Base-by-base conservation (phyloP, 2,113 vertebrate genomes). In the Procavia capensis region DNA sequence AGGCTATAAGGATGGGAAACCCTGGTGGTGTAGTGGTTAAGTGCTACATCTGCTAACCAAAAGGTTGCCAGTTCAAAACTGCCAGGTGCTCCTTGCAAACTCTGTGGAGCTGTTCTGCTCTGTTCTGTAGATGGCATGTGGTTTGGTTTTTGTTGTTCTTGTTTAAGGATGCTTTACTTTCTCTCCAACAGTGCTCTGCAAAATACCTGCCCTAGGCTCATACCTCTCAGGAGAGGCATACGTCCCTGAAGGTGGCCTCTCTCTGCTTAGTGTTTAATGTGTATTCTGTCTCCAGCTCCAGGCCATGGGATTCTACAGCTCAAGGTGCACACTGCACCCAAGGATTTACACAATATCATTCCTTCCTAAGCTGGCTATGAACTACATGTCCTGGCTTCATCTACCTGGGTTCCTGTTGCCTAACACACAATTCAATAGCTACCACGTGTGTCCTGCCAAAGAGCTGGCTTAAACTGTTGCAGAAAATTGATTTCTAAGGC, bases 191-290 rank as follows among this genome's bases (percentile, higher is more conserved):
- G 20, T 3, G 25, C 39, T 61, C 29, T 45, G 63, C 66, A 7
- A 10, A 54, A 13, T 1, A 0, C 20, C 19, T 24, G 9, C 6
- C 31, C 4, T 27, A n/a, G n/a, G 17, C 7, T 29, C 7, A 11
- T 27, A 31, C 57, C 45, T 75, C 31, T 31, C 27, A 24, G 64
- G 45, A 64, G 54, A 43, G 9, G 7, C 43, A 34, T 5, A 31
- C 0, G 10, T 2, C 16, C 7, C 16, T 0, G 31, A 16, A 2
- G 25, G 16, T 59, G 31, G 41, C 17, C 7, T 2, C 36, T 29
- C 27, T 57, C 36, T 22, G 31, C 50, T 39, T 13, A 8, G 43
- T 34, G 9, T 10, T 16, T 25, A 43, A 6, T 36, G n/a, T n/a
- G n/a, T n/a, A n/a, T 3, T 14, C 66, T 75, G 20, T 57, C 20